A percentile compares a stretch with the other conserved stretches of the same genome.
phyloP scores from a whole-genome alignment of 1,140 invertebrate genomes.

The Brachionus paranguensis region DNA sequence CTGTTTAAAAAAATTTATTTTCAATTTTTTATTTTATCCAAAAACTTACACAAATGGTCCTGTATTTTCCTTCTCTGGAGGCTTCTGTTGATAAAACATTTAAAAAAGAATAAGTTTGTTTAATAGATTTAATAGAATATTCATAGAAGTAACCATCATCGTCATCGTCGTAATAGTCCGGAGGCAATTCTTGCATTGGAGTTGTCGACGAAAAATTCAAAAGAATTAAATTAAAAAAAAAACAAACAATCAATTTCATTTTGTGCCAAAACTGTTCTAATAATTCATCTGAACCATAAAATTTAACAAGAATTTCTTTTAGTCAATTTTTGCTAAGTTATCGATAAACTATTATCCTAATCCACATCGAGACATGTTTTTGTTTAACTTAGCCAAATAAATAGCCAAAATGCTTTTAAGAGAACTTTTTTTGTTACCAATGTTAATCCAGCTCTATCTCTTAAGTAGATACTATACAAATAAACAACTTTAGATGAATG shows the following conservation, averaged over 20 bases:
- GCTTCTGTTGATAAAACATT: neutral
- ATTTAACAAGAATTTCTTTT: neutral
- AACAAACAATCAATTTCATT: neutral
- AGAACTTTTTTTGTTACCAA: neutral
- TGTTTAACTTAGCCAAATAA: neutral
- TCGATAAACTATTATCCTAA: neutral
- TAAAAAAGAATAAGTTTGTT: neutral
- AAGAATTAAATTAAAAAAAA: neutral
- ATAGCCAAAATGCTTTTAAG: neutral
- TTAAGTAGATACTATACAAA: neutral
- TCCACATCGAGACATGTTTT: neutral
- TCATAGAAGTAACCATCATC: neutral
- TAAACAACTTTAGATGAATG: neutral
- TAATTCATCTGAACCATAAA: neutral
- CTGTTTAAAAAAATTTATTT: neutral
- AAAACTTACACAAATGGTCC: slow-evolving; percentile 21
- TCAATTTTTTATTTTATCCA: neutral
- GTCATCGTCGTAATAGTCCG: neutral
- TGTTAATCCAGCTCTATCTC: neutral
- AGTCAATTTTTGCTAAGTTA: neutral
- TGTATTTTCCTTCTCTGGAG: slow-evolving; percentile 4
- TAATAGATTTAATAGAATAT: neutral
- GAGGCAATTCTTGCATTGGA: slow-evolving; percentile 35
- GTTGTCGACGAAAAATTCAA: neutral
- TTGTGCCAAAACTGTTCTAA: neutral